These are phyloP conservation scores for Nothoprocta perdicaria DNA, from an alignment of 2,113 vertebrate genomes.

Conservation along the genomic window DNA sequence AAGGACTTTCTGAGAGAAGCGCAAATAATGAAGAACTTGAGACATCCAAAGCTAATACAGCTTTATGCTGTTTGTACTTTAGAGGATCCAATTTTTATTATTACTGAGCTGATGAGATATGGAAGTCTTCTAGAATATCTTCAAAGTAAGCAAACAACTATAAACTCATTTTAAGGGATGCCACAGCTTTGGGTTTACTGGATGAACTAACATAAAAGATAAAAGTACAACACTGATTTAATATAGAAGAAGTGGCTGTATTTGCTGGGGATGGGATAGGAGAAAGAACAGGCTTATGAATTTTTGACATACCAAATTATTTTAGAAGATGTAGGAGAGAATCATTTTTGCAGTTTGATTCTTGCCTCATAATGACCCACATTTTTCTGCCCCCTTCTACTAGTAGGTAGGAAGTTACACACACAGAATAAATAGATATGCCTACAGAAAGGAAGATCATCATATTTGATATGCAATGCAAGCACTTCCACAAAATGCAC, in stretches of 20 bases:
- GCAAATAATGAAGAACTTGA: slow-evolving; percentile 94
- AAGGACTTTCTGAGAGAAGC: slow-evolving; percentile 94
- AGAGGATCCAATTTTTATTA: slow-evolving; percentile 96
- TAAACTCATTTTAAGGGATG: slow-evolving; percentile 48
- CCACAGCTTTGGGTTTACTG: slow-evolving; percentile 45
- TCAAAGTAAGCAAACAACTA: slow-evolving; percentile 84
- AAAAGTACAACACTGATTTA: neutral
- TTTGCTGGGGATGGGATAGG: neutral
- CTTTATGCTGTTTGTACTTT: slow-evolving; percentile 95
- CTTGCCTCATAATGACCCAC: neutral
- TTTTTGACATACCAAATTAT: neutral
- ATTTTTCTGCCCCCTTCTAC: neutral
- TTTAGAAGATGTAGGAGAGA: neutral
- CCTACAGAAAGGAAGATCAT: slow-evolving; percentile 1
- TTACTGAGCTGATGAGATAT: slow-evolving; percentile 95
- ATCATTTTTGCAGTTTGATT: neutral
- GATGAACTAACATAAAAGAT: slow-evolving; percentile 24
- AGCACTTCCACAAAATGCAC: slow-evolving; percentile 9
- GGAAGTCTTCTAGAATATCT: slow-evolving; percentile 94
- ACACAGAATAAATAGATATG: slow-evolving; percentile 2
- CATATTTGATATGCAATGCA: slow-evolving; percentile 38
- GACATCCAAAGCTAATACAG: slow-evolving; percentile 94
- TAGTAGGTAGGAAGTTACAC: neutral
- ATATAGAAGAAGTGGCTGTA: neutral
- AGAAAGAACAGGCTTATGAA: slow-evolving; percentile 3